Base-by-base conservation (phyloP, 2,797 vertebrate genomes). In the Chaunax sp. region DNA sequence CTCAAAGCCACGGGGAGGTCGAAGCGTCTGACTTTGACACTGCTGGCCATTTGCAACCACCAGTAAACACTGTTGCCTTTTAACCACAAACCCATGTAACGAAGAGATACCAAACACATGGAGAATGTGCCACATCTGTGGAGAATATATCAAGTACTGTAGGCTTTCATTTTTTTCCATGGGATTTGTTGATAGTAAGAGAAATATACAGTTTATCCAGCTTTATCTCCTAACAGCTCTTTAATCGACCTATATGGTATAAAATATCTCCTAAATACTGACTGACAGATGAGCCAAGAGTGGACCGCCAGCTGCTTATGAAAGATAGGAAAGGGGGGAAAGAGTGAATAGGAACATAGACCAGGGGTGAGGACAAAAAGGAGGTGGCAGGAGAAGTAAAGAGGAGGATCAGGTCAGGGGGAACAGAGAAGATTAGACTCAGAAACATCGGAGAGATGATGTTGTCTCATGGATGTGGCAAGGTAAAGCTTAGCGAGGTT, bases 381-480 rank as follows among this genome's bases (percentile, higher is more conserved):
- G 51, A 78, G 52, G 44, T 15, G 1, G 44, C 19, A 28, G 26
- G 54, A 64, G 79, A 68, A 65, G 75, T 78, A 65, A 50, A 30
- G 12, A 63, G 30, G 33, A 67, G 19, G 52, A 72, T 63, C 30
- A 18, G 54, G 62, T 69, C 53, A 62, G 51, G 28, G 50, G 14
- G 59, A 75, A 60, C 20, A n/a, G 49, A 37, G 57, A 55, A 74
- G 67, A 60, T 72, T 67, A 81, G 69, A 84, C 52, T 60, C 20
- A 10, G 52, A 70, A 87, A 72, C 80, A 80, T 73, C 72, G 61
- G 75, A 3, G 45, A 64, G 64, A 72, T 63, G 65, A 64, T 69
- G 60, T 38, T 51, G 55, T 69, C 45, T 72, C 53, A 37, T 61
- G 43, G 58, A 76, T 72, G 80, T 62, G 70, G 64, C 57, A 41